phyloP scores from a whole-genome alignment of 2,113 vertebrate genomes.

The Pseudolaguvia tuberculata region DNA sequence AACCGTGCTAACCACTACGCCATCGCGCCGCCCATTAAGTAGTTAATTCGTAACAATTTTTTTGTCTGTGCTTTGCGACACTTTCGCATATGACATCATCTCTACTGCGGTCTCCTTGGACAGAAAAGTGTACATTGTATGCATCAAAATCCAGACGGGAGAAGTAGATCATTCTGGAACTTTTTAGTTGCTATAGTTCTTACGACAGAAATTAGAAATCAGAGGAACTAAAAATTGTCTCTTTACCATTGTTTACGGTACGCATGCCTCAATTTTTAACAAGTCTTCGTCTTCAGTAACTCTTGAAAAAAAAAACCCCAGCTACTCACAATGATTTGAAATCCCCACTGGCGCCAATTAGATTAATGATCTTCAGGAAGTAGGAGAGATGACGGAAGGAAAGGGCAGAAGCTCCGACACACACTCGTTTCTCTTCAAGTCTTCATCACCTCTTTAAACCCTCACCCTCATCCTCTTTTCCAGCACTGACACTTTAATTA shows the following conservation, averaged over 20 bases:
- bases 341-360: slow-evolving; percentile 67
- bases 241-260: slow-evolving; percentile 38
- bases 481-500: slow-evolving; percentile 65
- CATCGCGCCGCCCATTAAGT: too few species aligned
- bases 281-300: slow-evolving; percentile 56
- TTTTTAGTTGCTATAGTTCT: too few species aligned
- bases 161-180: too few species aligned
- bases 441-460: slow-evolving; percentile 70
- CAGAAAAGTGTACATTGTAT: too few species aligned
- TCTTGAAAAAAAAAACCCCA: slow-evolving; percentile 47
- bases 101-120: too few species aligned
- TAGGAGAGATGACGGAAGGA: slow-evolving; percentile 53
- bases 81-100: too few species aligned
- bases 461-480: slow-evolving; percentile 65
- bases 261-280: slow-evolving; percentile 53
- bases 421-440: slow-evolving; percentile 50
- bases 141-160: too few species aligned
- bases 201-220: slow-evolving; percentile 9
- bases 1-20: too few species aligned
- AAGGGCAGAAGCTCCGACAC: slow-evolving; percentile 38
- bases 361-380: slow-evolving; percentile 68
- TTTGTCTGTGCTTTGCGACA: too few species aligned
- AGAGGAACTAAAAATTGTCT: slow-evolving; percentile 37
- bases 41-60: too few species aligned
- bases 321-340: slow-evolving; percentile 60